Base-by-base conservation (phyloP, 2,888 invertebrate species). In the Cryptocephalus moraei region DNA sequence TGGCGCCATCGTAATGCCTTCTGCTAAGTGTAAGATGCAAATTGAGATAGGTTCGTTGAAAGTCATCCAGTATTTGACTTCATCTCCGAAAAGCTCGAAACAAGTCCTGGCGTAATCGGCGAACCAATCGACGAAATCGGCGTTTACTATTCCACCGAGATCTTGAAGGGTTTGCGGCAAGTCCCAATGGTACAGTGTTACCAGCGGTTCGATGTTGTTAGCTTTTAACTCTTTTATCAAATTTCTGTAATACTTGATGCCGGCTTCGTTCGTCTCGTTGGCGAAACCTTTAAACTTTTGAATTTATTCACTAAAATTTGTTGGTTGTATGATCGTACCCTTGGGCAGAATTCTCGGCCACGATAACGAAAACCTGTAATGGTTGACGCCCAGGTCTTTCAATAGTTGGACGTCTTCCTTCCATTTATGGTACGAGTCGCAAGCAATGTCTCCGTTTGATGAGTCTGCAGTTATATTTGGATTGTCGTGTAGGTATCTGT, bases 71-170 rank as follows among this genome's bases (percentile, higher is more conserved):
- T 62, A 61, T 51, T 73, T 68, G 8, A 73, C 71, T 11, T 62
- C 50, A 45, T 62, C 60, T 0, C 64, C 66, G 49, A 64, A 67
- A 6, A 52, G 40, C 49, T 69, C 67, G 62, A 73, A 79, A 63
- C 76, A 73, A 3, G 78, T 41, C 48, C 74, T 70, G 4, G 78
- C 67, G 56, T 77, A 79, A 55, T 78, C 77, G 13, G 67, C 70
- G 70, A 75, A 82, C 63, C 77, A 78, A 34, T 78, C 76, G 0
- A 72, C 74, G 41, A 79, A 72, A 9, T 74, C 54, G 1, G 78
- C 76, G 59, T 81, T 82, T 33, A 77, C 73, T 79, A 80, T 81
- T 0, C 81, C 82, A 0, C 81, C 81, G 1, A 80, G 63, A 40
- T 78, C 75, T 69, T 59, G 52, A 10, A 58, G 43, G 32, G 41